A percentile compares a stretch with the other conserved stretches of the same genome.
Evolutionary conservation across 2,113 vertebrate genomes (phyloP).

Genomic region (Labeo rohita): DNA sequence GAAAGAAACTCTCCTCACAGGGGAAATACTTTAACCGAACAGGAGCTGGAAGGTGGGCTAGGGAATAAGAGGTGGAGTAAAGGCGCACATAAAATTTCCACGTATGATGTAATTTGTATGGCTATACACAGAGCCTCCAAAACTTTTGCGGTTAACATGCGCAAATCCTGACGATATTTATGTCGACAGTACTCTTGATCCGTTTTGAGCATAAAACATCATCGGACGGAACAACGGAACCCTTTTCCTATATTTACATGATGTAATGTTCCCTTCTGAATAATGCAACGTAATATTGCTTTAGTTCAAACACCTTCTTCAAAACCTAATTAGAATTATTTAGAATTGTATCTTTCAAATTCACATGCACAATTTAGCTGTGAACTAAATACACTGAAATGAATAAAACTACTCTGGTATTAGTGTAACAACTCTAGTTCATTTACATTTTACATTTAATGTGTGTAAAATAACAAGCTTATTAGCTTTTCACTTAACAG

Average conservation of each 20-base stretch:
- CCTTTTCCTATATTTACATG: neutral
- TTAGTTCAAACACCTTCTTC: neutral
- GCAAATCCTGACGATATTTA: neutral
- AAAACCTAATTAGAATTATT: neutral
- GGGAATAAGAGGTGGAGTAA: conserved; percentile 41
- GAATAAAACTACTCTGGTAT: neutral
- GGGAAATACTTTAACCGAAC: conserved; percentile 53
- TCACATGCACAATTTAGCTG: neutral
- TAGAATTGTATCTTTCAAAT: neutral
- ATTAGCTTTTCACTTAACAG: neutral
- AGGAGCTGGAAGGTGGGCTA: conserved; percentile 33
- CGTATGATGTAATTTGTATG: conserved; percentile 58
- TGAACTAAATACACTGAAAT: no score
- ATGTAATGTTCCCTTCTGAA: neutral
- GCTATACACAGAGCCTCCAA: neutral
- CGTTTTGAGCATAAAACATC: neutral
- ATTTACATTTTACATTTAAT: neutral
- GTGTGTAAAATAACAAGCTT: neutral
- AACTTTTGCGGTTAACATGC: neutral
- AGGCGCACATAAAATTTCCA: conserved; percentile 24
- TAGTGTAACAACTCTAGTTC: neutral
- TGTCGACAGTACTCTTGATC: neutral
- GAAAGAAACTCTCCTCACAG: conserved; percentile 45
- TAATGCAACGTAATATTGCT: neutral
- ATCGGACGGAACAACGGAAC: neutral